Evolutionary conservation across 2,797 vertebrate genomes (phyloP), one percentile per base, ranked within the genome.

Genomic region (Peromyscus attwateri): DNA sequence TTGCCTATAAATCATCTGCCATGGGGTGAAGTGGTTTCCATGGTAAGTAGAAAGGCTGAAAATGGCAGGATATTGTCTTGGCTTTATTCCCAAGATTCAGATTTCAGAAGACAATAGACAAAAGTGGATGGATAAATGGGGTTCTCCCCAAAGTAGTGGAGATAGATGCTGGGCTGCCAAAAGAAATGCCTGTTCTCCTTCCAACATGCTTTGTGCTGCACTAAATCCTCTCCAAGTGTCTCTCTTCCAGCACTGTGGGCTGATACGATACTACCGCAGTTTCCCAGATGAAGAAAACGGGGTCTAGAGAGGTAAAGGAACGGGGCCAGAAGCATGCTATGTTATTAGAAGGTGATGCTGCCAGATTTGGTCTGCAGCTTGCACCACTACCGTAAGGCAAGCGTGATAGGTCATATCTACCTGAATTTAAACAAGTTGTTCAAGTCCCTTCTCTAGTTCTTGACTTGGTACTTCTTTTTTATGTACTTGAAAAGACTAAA

Each of bases 51-150:
- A 64, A 84, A 92, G 66, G 52, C 87, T 94, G 75, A 71, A 66
- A 87, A 60, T 71, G 70, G 60, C 60, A 94, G 83, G 37, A 90
- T 95, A 82, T 95, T 96, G 89, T 62, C 87, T 93, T 95, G 79
- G 80, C 95, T 96, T 93, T 95, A 55, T 90, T 96, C 46, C 93
- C 87, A 87, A 87, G 52, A 96, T 92, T 96, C 90, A 57, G 75
- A 77, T 94, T 93, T 91, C 57, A 71, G 55, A 95, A 90, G 71
- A 49, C 84, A 87, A 5, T 83, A 10, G 19, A 34, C 13, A 81
- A 6, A 16, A 40, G 73, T 43, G 37, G 71, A 77, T 49, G 91
- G 70, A 55, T 91, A 79, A 87, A 71, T 75, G 64, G 40, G 23
- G 49, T 34, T 68, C 23, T 16, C 82, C n/a, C 25, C 57, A 92